These are phyloP conservation scores for Microcebus ravelobensis DNA, from an alignment of 2,113 vertebrate species.

Conservation along the genomic window DNA sequence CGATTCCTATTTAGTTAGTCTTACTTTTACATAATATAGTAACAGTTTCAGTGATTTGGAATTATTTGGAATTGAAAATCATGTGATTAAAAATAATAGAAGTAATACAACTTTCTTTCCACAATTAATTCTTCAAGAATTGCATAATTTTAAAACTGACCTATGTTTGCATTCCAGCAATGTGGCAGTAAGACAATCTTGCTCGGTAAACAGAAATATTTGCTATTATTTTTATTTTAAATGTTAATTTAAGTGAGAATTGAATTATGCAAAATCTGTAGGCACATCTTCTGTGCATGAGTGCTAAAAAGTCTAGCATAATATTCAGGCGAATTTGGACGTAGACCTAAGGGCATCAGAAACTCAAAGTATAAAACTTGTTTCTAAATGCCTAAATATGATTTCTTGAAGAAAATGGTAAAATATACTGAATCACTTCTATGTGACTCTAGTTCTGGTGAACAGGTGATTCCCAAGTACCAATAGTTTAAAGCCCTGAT, in stretches of 20 bases:
- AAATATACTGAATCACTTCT: neutral
- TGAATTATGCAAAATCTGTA: neutral
- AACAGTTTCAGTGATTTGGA: neutral
- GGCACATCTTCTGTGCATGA: neutral
- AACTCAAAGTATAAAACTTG: neutral
- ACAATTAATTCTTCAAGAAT: slow-evolving; percentile 15
- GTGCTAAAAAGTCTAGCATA: neutral
- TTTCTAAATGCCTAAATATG: neutral
- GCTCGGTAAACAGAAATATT: neutral
- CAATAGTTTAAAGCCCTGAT: neutral
- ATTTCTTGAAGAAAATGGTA: neutral
- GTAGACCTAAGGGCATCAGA: neutral
- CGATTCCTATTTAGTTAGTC: neutral
- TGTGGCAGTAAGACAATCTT: neutral
- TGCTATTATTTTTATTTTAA: neutral
- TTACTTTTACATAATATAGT: neutral
- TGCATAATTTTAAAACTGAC: neutral
- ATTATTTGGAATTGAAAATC: slow-evolving; percentile 10
- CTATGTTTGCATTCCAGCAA: neutral
- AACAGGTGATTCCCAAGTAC: neutral
- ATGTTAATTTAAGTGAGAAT: neutral
- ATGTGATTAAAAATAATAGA: neutral
- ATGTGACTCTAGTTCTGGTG: neutral
- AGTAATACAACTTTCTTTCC: neutral
- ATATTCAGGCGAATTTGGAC: neutral